Evolutionary conservation across 1,140 invertebrate species (phyloP).

Genomic region (Steinernema khuongi): DNA sequence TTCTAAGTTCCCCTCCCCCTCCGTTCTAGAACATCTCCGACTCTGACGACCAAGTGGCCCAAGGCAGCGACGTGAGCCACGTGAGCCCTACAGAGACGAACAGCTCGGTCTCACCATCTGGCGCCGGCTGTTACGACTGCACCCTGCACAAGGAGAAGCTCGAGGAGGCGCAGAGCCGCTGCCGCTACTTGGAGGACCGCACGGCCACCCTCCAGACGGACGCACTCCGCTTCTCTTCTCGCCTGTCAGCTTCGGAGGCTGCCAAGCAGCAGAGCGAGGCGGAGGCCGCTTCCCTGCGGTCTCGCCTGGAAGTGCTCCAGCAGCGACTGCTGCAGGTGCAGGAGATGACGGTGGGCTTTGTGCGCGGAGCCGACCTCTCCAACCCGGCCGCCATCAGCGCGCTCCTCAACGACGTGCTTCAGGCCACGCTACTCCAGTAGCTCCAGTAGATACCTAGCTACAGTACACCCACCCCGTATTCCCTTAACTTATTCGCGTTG

Average conservation of each 20-base stretch:
- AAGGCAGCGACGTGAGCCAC: slow-evolving; percentile 16
- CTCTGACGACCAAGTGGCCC: neutral
- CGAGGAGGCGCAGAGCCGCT: slow-evolving; percentile 25
- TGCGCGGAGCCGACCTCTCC: slow-evolving; percentile 11
- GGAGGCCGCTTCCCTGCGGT: slow-evolving; percentile 4
- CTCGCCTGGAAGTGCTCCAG: slow-evolving; percentile 22
- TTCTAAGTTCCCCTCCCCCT: neutral
- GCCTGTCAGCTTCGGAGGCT: slow-evolving; percentile 7
- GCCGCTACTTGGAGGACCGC: slow-evolving; percentile 29
- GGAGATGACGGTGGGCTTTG: slow-evolving; percentile 27
- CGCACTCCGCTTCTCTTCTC: slow-evolving; percentile 17
- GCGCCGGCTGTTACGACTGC: slow-evolving; percentile 28
- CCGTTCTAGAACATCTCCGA: slow-evolving; percentile 5
- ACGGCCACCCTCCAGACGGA: slow-evolving; percentile 29
- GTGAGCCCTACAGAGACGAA: slow-evolving; percentile 17
- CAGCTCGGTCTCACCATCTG: slow-evolving; percentile 25
- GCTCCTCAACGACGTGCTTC: slow-evolving; percentile 33
- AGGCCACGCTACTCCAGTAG: slow-evolving; percentile 30
- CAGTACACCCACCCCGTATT: neutral
- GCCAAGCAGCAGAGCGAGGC: slow-evolving; percentile 16
- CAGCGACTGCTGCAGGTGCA: slow-evolving; percentile 23
- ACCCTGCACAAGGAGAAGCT: slow-evolving; percentile 26
- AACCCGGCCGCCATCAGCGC: slow-evolving; percentile 17
- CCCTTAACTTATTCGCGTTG: slow-evolving; percentile 13
- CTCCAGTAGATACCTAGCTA: too few relatives aligned